These are phyloP conservation scores for Laupala kohalensis DNA, from an alignment of 1,140 invertebrate genomes.

Conservation along the genomic window DNA sequence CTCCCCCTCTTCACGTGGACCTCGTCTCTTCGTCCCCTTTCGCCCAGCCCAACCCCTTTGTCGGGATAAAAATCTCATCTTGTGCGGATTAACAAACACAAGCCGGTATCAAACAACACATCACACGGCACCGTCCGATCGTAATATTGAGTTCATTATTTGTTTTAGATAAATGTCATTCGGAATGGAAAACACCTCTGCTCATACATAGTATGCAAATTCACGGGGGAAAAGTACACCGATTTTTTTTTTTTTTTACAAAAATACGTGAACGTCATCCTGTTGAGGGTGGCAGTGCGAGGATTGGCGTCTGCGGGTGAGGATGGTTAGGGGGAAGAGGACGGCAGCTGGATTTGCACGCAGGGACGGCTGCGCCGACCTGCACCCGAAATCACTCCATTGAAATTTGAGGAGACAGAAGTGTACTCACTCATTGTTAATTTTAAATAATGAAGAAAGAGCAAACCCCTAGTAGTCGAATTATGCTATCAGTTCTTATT, in stretches of 20 bases:
- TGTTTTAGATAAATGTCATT: constrained; percentile 8
- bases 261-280: not conserved
- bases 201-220: constrained; percentile 1
- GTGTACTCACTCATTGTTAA: no score
- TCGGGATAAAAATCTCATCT: constrained; percentile 10
- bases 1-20: no score
- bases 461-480: no score
- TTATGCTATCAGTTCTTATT: no score
- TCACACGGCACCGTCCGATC: constrained; percentile 2
- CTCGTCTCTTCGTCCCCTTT: no score
- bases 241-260: not conserved
- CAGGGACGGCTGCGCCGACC: no score
- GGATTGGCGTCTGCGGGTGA: not conserved
- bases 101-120: constrained; percentile 2
- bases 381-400: no score
- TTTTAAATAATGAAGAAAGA: no score
- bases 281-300: no score
- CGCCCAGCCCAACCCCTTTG: not conserved
- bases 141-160: constrained; percentile 7
- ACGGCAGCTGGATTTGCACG: not conserved
- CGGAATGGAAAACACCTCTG: constrained; percentile 6
- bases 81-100: constrained; percentile 8
- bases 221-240: not conserved
- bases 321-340: not conserved
- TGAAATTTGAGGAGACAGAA: no score